phyloP scores from a whole-genome alignment of 1,140 invertebrate species.

The Conus ventricosus region DNA sequence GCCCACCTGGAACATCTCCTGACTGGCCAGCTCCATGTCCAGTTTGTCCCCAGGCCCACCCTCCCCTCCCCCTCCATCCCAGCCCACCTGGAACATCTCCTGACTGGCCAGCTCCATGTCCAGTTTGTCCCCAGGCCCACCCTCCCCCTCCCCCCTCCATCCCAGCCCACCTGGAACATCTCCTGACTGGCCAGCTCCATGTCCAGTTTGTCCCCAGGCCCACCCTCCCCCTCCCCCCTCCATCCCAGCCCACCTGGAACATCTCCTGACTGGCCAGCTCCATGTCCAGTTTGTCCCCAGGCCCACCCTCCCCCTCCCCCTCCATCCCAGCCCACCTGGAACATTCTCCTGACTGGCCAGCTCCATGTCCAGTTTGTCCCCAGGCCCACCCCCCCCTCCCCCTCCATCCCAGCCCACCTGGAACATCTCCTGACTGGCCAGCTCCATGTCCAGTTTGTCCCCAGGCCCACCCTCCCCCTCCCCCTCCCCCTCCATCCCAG shows the following conservation, averaged over 20 bases:
- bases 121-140: too few species aligned
- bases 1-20: slow-evolving; percentile 37
- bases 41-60: too few species aligned
- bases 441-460: not conserved
- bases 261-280: slow-evolving; percentile 38
- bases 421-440: slow-evolving; percentile 38
- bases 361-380: not conserved
- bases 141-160: too few species aligned
- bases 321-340: slow-evolving; percentile 47
- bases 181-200: slow-evolving; percentile 40
- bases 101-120: not conserved
- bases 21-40: not conserved
- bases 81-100: slow-evolving; percentile 36
- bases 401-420: not conserved
- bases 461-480: too few species aligned
- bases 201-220: too few species aligned
- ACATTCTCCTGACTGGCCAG: not conserved
- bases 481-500: not conserved
- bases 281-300: too few species aligned
- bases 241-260: not conserved
- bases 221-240: too few species aligned
- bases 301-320: too few species aligned
- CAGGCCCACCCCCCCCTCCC: not conserved
- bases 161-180: not conserved
- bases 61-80: not conserved